These are phyloP conservation scores for Microctenopoma stevenorrisi DNA, from an alignment of 2,797 vertebrate species.

Conservation along the genomic window DNA sequence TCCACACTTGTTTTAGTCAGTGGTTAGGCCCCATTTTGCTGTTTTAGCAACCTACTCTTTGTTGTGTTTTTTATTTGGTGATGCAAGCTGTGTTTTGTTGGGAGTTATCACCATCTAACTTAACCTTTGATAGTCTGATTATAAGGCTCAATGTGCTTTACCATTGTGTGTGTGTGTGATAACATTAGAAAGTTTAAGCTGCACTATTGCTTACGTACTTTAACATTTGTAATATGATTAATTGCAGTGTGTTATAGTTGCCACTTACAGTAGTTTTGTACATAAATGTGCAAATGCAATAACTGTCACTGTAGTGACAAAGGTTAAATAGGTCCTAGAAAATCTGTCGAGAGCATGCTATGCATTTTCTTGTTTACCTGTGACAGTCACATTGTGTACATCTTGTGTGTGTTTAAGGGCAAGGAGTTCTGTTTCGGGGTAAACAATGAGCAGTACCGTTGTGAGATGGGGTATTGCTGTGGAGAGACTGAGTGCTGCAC, in stretches of 20 bases:
- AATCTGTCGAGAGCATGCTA: background rate
- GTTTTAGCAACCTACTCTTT: background rate
- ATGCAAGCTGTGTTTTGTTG: background rate
- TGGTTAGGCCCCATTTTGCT: background rate
- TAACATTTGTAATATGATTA: background rate
- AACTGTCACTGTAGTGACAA: conserved; percentile 26
- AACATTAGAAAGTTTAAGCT: background rate
- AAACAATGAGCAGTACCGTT: conserved; percentile 87
- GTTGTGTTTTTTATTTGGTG: background rate
- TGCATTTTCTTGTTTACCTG: conserved; percentile 31
- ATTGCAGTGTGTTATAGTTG: background rate
- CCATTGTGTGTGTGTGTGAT: no score
- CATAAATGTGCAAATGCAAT: background rate
- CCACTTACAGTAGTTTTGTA: background rate
- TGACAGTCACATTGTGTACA: conserved; percentile 33
- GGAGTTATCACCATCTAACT: background rate
- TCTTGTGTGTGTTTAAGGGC: conserved; percentile 74
- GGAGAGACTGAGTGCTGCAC: conserved; percentile 89
- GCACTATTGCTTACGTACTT: background rate
- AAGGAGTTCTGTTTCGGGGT: conserved; percentile 88
- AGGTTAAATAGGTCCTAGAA: conserved; percentile 17
- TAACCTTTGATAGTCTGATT: no score
- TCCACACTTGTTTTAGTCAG: background rate
- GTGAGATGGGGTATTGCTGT: conserved; percentile 89
- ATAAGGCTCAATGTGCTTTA: background rate